phyloP scores from a whole-genome alignment of 2,888 invertebrate genomes.

The Idaea aversata region DNA sequence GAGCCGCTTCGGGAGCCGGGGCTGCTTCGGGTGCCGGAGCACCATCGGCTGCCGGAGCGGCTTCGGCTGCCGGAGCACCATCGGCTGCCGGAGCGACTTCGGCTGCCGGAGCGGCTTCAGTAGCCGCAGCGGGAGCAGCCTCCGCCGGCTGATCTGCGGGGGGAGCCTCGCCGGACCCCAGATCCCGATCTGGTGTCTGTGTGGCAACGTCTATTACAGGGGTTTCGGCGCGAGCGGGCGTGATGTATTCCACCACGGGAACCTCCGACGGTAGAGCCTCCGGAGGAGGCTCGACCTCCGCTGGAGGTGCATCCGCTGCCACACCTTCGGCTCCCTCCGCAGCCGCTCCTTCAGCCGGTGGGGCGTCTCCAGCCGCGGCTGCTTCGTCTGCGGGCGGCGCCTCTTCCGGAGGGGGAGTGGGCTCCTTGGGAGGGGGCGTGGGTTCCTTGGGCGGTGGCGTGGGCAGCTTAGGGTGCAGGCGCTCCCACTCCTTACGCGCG shows the following conservation, averaged over 20 bases:
- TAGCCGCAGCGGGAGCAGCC: slow-evolving; percentile 21
- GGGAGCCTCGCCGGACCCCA: slow-evolving; percentile 30
- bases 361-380: slow-evolving; percentile 12
- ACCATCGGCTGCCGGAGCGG: slow-evolving; percentile 29
- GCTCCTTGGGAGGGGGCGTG: slow-evolving; percentile 39
- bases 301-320: slow-evolving; percentile 36
- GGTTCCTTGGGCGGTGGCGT: slow-evolving; percentile 26
- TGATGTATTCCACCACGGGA: slow-evolving; percentile 37
- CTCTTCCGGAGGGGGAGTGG: slow-evolving; percentile 36
- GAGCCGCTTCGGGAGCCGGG: slow-evolving; percentile 19
- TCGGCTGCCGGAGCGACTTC: slow-evolving; percentile 27
- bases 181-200: slow-evolving; percentile 38
- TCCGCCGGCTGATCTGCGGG: slow-evolving; percentile 35
- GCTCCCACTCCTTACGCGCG: slow-evolving; percentile 54
- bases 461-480: slow-evolving; percentile 41
- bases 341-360: slow-evolving; percentile 23
- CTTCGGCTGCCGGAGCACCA: slow-evolving; percentile 28
- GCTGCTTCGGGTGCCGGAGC: slow-evolving; percentile 30
- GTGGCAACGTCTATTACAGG: slow-evolving; percentile 38
- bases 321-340: slow-evolving; percentile 41
- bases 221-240: slow-evolving; percentile 35
- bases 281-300: slow-evolving; percentile 39
- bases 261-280: slow-evolving; percentile 45
- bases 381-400: slow-evolving; percentile 26
- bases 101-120: slow-evolving; percentile 27